phyloP scores from a whole-genome alignment of 2,888 invertebrate species.

The Parthenolecanium corni region DNA sequence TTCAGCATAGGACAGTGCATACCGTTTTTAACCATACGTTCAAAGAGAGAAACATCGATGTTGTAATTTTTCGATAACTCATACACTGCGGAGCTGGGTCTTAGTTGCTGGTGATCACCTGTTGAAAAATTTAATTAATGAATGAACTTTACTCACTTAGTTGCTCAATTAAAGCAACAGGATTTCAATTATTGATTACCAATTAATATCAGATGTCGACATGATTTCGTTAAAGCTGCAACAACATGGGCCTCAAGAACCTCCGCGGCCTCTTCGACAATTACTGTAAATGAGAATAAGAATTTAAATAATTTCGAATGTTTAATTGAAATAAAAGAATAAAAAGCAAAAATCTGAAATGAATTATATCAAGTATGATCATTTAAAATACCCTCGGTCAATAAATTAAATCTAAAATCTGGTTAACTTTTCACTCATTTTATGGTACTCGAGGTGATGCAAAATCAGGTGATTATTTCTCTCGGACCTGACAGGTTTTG shows the following conservation, averaged over 20 bases:
- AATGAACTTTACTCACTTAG: not conserved
- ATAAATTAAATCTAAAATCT: too few species aligned
- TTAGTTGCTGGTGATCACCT: slow-evolving; percentile 68
- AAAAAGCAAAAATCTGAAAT: too few species aligned
- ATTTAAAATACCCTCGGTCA: too few species aligned
- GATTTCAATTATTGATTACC: slow-evolving; percentile 36
- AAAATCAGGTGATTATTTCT: too few species aligned
- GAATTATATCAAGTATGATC: too few species aligned
- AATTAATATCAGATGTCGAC: slow-evolving; percentile 72
- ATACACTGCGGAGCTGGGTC: slow-evolving; percentile 44
- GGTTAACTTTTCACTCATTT: too few species aligned
- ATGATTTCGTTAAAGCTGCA: slow-evolving; percentile 56
- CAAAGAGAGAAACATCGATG: slow-evolving; percentile 45
- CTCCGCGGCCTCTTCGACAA: slow-evolving; percentile 83
- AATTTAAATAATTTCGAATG: too few species aligned
- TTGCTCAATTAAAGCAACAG: not conserved
- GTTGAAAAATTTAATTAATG: slow-evolving; percentile 36
- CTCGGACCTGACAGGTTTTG: too few species aligned
- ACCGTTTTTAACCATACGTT: slow-evolving; percentile 43
- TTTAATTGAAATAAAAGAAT: too few species aligned
- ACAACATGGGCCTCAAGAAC: slow-evolving; percentile 73
- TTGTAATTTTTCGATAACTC: slow-evolving; percentile 41
- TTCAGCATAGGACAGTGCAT: slow-evolving; percentile 39
- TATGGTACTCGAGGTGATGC: too few species aligned
- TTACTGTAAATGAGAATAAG: slow-evolving; percentile 33